Evolutionary conservation across 2,888 invertebrate genomes (phyloP), one percentile per base, ranked within the genome.

Genomic region (Ophion ventricosus): DNA sequence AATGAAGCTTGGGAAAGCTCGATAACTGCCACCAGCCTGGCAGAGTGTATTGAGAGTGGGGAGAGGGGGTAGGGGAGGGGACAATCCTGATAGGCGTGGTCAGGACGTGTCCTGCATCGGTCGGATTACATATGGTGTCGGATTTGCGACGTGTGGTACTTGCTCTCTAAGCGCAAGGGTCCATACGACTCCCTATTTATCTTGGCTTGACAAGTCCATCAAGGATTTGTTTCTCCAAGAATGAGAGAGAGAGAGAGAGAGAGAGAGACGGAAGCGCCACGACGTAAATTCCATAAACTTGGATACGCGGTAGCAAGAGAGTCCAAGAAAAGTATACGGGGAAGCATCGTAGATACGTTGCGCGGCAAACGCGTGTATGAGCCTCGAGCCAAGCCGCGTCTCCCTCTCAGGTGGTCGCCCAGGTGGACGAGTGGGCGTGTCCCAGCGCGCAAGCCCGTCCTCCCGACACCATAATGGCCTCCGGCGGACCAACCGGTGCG

Each of bases 401-500:
- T 87, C 63, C 77, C 84, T 87, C 82, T 83, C 84, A 80, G 82
- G 72, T 85, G 72, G 80, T 77, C 78, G 66, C 35, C 64, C 69
- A 49, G n/a, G 64, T 75, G 75, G 76, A 63, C 14, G 64, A 43
- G 29, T 40, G 70, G 74, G 77, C 74, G 76, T 54, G 64, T 1
- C 57, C 10, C 0, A 1, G 1, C 8, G 1, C 43, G 26, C n/a
- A 11, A 35, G 10, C 20, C 72, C 88, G 87, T 91, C 90, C 67
- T 23, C 29, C 64, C 85, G 91, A 89, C 88, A 93, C 93, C 93
- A 92, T 93, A 91, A 92, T 92, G 91, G 92, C 89, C 90, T 90
- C 88, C 87, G 76, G 80, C 56, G 49, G 25, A 40, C 93, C 89
- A 93, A 92, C 89, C 66, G 67, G 7, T 0, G 0, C n/a, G 1